Evolutionary conservation across 2,113 vertebrate genomes (phyloP).

Genomic region (Sinocyclocheilus grahami): DNA sequence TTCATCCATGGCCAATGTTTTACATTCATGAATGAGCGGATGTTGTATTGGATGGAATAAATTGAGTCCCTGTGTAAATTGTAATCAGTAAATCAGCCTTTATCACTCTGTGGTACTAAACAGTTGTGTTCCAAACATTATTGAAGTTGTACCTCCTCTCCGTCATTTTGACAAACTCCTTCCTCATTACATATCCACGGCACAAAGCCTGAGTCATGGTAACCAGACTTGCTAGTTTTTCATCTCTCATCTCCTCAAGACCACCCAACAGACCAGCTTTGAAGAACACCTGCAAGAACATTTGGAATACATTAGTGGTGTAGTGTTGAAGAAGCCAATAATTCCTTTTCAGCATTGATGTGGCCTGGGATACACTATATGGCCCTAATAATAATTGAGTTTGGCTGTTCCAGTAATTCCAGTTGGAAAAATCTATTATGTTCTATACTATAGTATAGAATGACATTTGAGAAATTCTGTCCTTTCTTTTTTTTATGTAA

Average conservation of each 20-base stretch:
- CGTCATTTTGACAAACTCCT: not conserved
- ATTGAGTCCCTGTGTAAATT: not conserved
- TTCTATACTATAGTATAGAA: too few species aligned
- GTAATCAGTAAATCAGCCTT: not conserved
- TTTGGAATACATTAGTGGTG: too few species aligned
- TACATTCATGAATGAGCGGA: not conserved
- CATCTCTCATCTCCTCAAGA: constrained; percentile 87
- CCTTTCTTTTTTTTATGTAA: too few species aligned
- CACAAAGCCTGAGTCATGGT: not conserved
- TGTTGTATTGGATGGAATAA: not conserved
- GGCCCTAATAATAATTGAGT: too few species aligned
- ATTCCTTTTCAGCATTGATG: too few species aligned
- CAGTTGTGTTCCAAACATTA: not conserved
- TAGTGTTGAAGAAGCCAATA: too few species aligned
- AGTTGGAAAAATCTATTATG: too few species aligned
- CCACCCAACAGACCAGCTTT: constrained; percentile 85
- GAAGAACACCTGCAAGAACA: constrained; percentile 60
- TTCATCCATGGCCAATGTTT: not conserved
- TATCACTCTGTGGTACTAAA: not conserved
- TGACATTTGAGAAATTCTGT: too few species aligned
- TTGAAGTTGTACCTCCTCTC: not conserved
- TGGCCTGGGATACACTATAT: too few species aligned
- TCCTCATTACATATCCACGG: not conserved
- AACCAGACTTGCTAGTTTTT: constrained; percentile 57
- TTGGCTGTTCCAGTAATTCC: too few species aligned